phyloP scores from a whole-genome alignment of 2,888 invertebrate genomes.

The Carcina quercana region DNA sequence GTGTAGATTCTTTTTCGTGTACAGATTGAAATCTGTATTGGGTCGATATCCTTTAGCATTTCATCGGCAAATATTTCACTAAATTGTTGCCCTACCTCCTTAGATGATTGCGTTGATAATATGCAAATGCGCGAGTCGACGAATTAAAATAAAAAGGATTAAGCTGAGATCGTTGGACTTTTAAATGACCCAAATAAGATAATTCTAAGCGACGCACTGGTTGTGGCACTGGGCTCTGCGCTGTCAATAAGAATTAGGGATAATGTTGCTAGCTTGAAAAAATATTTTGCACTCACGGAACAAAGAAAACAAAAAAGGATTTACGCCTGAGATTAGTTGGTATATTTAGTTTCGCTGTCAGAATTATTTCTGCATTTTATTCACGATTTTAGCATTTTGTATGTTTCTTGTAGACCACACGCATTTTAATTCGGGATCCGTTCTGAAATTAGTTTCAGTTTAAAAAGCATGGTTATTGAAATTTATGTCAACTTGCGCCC shows the following conservation, averaged over 20 bases:
- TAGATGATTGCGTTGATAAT: constrained; percentile 61
- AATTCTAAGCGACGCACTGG: constrained; percentile 45
- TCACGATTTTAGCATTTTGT: constrained; percentile 2
- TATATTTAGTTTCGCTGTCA: neutral
- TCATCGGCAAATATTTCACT: constrained; percentile 63
- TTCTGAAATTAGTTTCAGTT: no score
- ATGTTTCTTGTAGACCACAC: constrained; percentile 1
- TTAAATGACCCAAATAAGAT: constrained; percentile 68
- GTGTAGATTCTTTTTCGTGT: constrained; percentile 20
- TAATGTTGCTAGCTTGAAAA: constrained; percentile 27
- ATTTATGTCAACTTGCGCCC: no score
- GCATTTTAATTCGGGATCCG: no score
- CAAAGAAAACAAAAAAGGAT: neutral
- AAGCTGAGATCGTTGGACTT: constrained; percentile 53
- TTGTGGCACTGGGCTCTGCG: constrained; percentile 35
- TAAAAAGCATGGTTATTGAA: no score
- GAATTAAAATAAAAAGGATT: constrained; percentile 62
- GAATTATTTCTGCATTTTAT: neutral
- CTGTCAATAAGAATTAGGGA: constrained; percentile 64
- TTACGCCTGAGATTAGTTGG: constrained; percentile 1
- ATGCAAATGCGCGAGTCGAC: constrained; percentile 59
- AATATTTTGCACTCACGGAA: constrained; percentile 18
- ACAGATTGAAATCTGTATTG: constrained; percentile 29
- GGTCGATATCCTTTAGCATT: constrained; percentile 49
- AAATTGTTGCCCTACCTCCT: constrained; percentile 56